Base-by-base conservation (phyloP, 2,797 vertebrate genomes). In the Cuculus canorus region DNA sequence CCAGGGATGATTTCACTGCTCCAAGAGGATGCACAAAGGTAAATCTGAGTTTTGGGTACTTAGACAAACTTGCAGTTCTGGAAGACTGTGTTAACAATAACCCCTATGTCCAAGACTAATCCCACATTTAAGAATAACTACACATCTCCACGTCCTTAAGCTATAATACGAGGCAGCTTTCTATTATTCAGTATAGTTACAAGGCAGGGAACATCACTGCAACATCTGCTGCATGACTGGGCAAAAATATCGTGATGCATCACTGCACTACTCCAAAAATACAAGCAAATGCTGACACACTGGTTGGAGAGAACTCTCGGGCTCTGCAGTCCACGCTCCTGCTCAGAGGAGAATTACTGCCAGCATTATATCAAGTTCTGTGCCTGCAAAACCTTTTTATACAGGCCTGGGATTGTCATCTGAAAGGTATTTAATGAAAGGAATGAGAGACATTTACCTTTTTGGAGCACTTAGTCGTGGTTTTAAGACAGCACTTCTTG, bases 401-500 rank as follows among this genome's bases (percentile, higher is more conserved):
- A 45, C 7, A 10, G 75, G 54, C 11, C n/a, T 53, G 24, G 41
- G 39, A n/a, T 66, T 8, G 3, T 11, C 4, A 4, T 28, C 33
- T 21, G 70, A 33, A 47, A 72, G 17, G 11, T 65, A 41, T 77
- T 66, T 27, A 73, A 66, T 17, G 17, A 39, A 79, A 73, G 33
- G n/a, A 75, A 25, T 12, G n/a, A 64, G 54, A 82, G 17, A 61
- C 13, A 88, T 98, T 98, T 98, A 99, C 99, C 99, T 99, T 99
- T 97, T 99, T 99, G 89, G 98, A 99, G 97, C 99, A 99, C 97
- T 98, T 99, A 87, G 97, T 98, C 4, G 98, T 99, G 71, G 98
- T 99, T 98, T 98, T 99, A 97, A 99, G 98, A 97, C 99, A 99
- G 97, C 99, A 99, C 93, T 99, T 99, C 97, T 98, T 99, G 98